A percentile compares a stretch with the other conserved stretches of the same genome.
phyloP scores from a whole-genome alignment of 1,140 invertebrate species.

The Drosophila pectinifera region DNA sequence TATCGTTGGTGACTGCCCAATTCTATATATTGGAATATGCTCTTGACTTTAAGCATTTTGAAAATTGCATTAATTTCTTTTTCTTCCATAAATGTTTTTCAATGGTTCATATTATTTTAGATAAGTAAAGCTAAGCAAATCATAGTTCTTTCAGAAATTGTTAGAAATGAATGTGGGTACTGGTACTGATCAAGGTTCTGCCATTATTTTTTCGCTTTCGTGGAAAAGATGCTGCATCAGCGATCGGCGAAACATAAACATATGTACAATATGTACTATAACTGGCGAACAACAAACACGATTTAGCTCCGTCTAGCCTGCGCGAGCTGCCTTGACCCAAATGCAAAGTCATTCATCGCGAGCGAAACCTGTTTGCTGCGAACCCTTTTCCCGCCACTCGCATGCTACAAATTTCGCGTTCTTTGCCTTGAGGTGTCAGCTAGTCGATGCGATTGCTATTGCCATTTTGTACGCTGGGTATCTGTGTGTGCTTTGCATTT shows the following conservation, averaged over 20 bases:
- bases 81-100: no score
- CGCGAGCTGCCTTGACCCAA: constrained; percentile 69
- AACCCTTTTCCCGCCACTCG: constrained; percentile 71
- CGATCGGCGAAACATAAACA: constrained; percentile 10
- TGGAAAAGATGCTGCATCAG: constrained; percentile 49
- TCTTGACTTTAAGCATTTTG: no score
- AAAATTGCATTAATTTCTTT: no score
- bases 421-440: constrained; percentile 67
- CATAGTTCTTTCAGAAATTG: not conserved
- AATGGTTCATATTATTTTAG: no score
- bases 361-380: constrained; percentile 68
- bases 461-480: constrained; percentile 2
- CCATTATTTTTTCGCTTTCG: not conserved
- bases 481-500: constrained; percentile 32
- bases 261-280: constrained; percentile 16
- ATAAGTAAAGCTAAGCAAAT: not conserved
- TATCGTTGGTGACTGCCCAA: no score
- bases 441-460: constrained; percentile 37
- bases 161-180: not conserved
- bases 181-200: not conserved
- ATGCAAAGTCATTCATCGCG: constrained; percentile 60
- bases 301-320: constrained; percentile 65
- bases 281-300: constrained; percentile 29
- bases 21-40: no score
- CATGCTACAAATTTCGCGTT: constrained; percentile 60